Conservation (phyloP, 2,888 invertebrate species). For the Brachynemurus nebulosus region DNA sequence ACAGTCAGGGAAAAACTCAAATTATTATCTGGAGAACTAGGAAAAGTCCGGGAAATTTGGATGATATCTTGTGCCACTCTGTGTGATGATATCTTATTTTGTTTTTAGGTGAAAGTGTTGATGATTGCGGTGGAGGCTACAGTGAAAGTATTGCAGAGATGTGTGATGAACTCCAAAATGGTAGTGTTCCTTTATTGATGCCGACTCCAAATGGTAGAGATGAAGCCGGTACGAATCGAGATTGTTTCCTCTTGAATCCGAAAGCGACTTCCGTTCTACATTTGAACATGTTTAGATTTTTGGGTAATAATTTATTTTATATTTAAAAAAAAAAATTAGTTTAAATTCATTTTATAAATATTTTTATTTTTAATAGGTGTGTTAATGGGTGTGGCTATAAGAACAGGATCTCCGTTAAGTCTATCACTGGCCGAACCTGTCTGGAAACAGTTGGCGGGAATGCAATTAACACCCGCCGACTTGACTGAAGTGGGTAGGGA, state of each 20-base stretch:
- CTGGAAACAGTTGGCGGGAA: constrained; percentile 88
- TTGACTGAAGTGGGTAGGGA: constrained; percentile 90
- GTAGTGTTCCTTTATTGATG: constrained; percentile 77
- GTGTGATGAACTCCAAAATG: constrained; percentile 95
- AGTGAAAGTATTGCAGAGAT: constrained; percentile 96
- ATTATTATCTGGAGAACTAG: too few relatives aligned
- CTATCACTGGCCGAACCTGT: constrained; percentile 88
- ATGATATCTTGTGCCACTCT: too few relatives aligned
- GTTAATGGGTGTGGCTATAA: constrained; percentile 85
- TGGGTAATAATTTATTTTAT: constrained; percentile 37
- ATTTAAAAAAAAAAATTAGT: constrained; percentile 1
- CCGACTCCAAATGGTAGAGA: constrained; percentile 90
- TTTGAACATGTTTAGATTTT: constrained; percentile 81
- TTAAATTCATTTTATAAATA: not conserved
- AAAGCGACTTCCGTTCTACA: constrained; percentile 64
- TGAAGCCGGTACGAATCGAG: constrained; percentile 85
- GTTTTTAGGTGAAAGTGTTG: constrained; percentile 71
- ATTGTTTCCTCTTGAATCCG: constrained; percentile 86
- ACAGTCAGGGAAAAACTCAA: too few relatives aligned
- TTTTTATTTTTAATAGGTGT: constrained; percentile 46
- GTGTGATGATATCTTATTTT: too few relatives aligned
- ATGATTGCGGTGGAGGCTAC: constrained; percentile 95
- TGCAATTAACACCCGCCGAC: constrained; percentile 73
- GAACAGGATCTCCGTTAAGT: constrained; percentile 88
- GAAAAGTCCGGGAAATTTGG: too few relatives aligned